These are phyloP conservation scores for Antigone vipio DNA, from an alignment of 2,113 vertebrate species.

Conservation along the genomic window DNA sequence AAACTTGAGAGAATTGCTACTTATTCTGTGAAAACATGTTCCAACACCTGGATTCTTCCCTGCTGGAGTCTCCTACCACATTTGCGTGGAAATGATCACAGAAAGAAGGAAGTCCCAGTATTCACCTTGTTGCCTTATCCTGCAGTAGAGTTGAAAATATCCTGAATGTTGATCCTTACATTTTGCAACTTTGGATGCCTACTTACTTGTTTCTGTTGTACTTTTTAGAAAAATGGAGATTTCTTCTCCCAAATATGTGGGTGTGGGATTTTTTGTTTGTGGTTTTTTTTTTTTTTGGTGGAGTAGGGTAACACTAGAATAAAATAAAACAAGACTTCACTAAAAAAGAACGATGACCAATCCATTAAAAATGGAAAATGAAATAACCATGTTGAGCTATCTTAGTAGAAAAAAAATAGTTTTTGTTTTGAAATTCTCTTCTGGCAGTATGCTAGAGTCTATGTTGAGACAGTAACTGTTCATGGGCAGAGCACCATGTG, in stretches of 20 bases:
- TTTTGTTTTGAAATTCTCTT: not conserved
- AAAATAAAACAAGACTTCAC: not conserved
- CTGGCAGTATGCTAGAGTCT: not conserved
- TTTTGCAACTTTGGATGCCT: not conserved
- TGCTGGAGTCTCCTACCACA: not conserved
- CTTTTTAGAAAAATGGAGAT: not conserved
- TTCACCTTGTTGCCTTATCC: not conserved
- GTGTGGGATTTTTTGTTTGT: too few relatives aligned
- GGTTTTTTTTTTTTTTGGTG: not conserved
- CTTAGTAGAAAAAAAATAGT: not conserved
- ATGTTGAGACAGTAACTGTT: not conserved
- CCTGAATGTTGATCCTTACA: not conserved
- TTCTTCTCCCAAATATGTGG: not conserved
- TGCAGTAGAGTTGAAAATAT: not conserved
- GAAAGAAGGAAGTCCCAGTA: not conserved
- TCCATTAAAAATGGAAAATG: not conserved
- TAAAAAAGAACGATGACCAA: not conserved
- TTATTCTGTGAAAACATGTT: not conserved
- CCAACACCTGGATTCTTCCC: not conserved
- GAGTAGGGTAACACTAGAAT: not conserved
- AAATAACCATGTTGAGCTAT: not conserved
- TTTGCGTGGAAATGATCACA: not conserved
- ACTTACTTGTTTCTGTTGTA: not conserved
- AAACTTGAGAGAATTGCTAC: not conserved
- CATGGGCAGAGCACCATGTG: accelerated